Evolutionary conservation across 2,113 vertebrate genomes (phyloP), one percentile per base, ranked within the genome.

Genomic region (Vulpes ferrilata): DNA sequence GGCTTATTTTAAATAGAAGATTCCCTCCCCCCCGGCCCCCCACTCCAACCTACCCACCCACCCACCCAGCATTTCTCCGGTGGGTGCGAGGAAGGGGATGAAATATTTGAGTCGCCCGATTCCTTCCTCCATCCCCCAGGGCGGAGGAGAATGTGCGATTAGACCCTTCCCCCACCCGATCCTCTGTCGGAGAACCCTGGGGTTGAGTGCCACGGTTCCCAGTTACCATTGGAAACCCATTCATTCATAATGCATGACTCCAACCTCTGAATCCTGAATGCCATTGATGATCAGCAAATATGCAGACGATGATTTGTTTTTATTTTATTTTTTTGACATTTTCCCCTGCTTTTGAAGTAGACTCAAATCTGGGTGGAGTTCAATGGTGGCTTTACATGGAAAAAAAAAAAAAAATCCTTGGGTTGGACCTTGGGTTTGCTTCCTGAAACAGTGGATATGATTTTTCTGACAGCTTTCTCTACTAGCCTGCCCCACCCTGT

Each of bases 181-280:
- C 96, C 97, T 96, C 97, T 82, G 67, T 97, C 92, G 85, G 0
- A 2, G 96, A 98, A 97, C 95, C 95, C 23, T 0, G 98, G 97
- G 97, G 95, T 98, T 98, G 74, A 4, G 55, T 88, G 97, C 96
- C 83, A 84, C 87, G 98, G 94, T 97, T 98, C 98, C 96, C 71
- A 78, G 98, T 99, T 98, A 98, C 99, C 97, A 95, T 97, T 98
- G 98, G 98, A 99, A 98, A 99, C 98, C 98, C 98, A 87, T 98
- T 98, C 98, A 99, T 99, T 98, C 98, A 98, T 96, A 98, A 98
- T 98, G 96, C 93, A 97, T 99, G 98, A 97, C 97, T 98, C 85
- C 98, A 98, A 98, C 97, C 74, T 98, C 98, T 95, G 97, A 96
- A 89, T 98, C 97, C 96, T 97, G 97, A 98, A 97, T 97, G 88